Base-by-base conservation (phyloP, 2,797 vertebrate genomes). In the Catostomus latipinnis region DNA sequence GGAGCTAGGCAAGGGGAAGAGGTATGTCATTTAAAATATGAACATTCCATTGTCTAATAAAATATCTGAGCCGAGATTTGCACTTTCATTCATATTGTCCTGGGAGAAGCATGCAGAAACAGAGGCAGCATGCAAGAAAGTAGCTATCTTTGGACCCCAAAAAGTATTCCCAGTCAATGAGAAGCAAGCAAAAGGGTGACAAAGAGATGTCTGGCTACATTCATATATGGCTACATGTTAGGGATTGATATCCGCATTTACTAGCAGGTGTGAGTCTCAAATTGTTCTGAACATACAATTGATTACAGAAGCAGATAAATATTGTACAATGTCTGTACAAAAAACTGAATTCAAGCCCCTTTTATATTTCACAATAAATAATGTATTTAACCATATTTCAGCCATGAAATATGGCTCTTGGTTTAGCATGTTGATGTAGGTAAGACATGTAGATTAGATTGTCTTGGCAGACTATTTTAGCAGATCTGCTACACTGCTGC, bases 121-220 rank as follows among this genome's bases (percentile, higher is more conserved):
- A 34, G 22, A 22, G 34, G 34, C 34, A 43, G 45, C 54, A 71
- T 49, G 56, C 53, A 18, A 68, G 34, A 80, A 67, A 74, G 48
- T 9, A 53, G n/a, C 5, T 22, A 34, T 14, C 60, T n/a, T 52
- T 6, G 1, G 57, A 3, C 34, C 69, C 62, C 54, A 73, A 68
- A 63, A 72, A 80, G 53, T 34, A 82, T 82, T 84, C 76, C 14
- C 50, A 72, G 76, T 73, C 76, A 82, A 84, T 80, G 34, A 34
- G 34, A 75, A 78, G 18, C 0, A 11, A 76, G 75, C 34, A 34
- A 34, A 34, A 34, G 34, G 34, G 34, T 3, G 34, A 34, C 34
- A 34, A 34, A 34, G 34, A 34, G 4, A 34, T 34, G 34, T 34
- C 2, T 34, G 34, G 34, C 34, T 34, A 34, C 34, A 34, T 34